A percentile compares a stretch with the other conserved stretches of the same genome.
Conservation (phyloP, 1,140 invertebrate species). For the Zaprionus ghesquierei region DNA sequence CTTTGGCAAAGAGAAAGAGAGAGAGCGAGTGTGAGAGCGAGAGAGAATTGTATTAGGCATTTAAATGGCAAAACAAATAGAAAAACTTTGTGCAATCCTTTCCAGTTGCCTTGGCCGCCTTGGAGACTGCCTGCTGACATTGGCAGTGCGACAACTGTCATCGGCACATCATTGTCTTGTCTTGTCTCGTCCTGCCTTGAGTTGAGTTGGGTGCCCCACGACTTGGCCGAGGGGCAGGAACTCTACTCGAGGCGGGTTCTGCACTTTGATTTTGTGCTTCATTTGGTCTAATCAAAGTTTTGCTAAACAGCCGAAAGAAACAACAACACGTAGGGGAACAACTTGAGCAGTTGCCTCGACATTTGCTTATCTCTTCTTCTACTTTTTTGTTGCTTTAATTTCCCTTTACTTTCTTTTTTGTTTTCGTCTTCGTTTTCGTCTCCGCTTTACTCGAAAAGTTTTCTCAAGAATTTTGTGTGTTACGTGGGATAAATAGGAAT, state of each 20-base stretch:
- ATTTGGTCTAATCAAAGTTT: conserved; percentile 77
- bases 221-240: no score
- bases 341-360: conserved; percentile 53
- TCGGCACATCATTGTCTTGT: conserved; percentile 63
- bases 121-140: conserved; percentile 39
- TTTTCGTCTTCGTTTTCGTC: conserved; percentile 36
- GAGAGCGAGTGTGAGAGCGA: background rate
- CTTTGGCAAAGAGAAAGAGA: background rate
- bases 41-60: conserved; percentile 39
- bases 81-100: conserved; percentile 62
- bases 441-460: conserved; percentile 25
- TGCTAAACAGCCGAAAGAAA: conserved; percentile 30
- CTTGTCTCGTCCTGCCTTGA: no score
- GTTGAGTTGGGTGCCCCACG: conserved; percentile 44
- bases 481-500: conserved; percentile 57
- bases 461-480: conserved; percentile 51
- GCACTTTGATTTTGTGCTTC: conserved; percentile 75
- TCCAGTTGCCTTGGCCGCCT: conserved; percentile 9
- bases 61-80: conserved; percentile 67
- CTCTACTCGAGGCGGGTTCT: conserved; percentile 28
- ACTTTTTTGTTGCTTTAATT: conserved; percentile 12
- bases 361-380: conserved; percentile 53
- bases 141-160: conserved; percentile 44
- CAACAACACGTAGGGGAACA: conserved; percentile 10
- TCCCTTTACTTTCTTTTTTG: background rate